Evolutionary conservation across 2,888 invertebrate genomes (phyloP).

Genomic region (Drosophila longiperda): DNA sequence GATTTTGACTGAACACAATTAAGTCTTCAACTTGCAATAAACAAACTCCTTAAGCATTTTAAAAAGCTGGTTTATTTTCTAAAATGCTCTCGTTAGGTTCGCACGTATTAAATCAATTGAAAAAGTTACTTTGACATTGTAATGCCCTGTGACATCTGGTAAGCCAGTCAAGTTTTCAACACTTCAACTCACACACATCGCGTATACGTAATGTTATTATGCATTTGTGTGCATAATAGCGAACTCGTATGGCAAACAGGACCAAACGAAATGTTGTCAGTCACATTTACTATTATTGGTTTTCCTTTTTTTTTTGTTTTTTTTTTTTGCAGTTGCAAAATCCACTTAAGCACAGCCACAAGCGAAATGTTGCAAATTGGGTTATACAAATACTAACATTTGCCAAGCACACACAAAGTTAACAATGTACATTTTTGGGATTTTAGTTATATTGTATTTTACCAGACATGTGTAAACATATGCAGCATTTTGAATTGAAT

Average conservation of each 20-base stretch:
- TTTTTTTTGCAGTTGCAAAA: background rate
- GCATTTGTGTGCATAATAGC: constrained; percentile 4
- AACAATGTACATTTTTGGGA: background rate
- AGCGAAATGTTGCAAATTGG: background rate
- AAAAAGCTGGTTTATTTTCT: background rate
- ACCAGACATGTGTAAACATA: background rate
- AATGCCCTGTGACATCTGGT: constrained; percentile 6
- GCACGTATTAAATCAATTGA: constrained; percentile 19
- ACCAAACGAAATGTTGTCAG: background rate
- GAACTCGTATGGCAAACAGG: background rate
- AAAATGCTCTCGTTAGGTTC: constrained; percentile 11
- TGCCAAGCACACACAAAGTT: background rate
- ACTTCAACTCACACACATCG: constrained; percentile 8
- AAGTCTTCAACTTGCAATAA: background rate
- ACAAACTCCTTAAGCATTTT: background rate
- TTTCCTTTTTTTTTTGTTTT: background rate
- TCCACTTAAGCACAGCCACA: background rate
- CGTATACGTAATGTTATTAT: constrained; percentile 36
- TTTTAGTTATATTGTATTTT: background rate
- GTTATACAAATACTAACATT: constrained; percentile 7
- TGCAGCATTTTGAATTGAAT: constrained; percentile 17
- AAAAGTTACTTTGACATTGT: constrained; percentile 16
- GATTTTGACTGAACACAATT: background rate
- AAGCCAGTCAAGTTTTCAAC: constrained; percentile 19
- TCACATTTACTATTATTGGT: background rate